Base-by-base conservation (phyloP, 2,113 vertebrate species). In the Cyphomyrus plagiostoma region DNA sequence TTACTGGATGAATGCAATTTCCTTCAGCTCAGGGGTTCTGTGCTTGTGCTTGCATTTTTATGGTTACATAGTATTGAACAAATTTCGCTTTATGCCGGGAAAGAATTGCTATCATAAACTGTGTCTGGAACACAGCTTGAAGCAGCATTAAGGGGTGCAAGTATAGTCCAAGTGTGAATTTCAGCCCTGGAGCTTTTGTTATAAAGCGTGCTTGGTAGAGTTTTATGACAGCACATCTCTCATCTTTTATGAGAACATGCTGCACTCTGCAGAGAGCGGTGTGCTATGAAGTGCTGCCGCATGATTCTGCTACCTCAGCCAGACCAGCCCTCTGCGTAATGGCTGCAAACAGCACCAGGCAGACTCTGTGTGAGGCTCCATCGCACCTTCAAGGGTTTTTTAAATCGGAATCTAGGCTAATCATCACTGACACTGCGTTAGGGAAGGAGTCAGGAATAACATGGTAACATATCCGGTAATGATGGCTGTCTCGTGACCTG, bases 61-160 rank as follows among this genome's bases (percentile, higher is more conserved):
- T 80, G 74, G 74, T 39, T 80, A 39, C 35, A 42, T 80, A 80
- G 35, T 42, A 80, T 19, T 80, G 15, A 80, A 80, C 13, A 42
- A 15, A 80, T 80, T 80, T 80, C 17, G 5, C 35, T 19, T 80
- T 39, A 42, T 77, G 10, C 35, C 42, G 74, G 30, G 74, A 42
- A 80, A 39, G 74, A 80, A 80, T 42, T 80, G 74, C 74, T 80
- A 80, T 80, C 74, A 80, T 80, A 80, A 80, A 80, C 74, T 17
- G 5, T 80, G 74, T 80, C 74, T 80, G 74, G 74, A 42, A 39
- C 13, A 42, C 74, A 80, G 13, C 35, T 19, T 39, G 74, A 42
- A 80, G 35, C n/a, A 74, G 10, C 9, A 74, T 74, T 74, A 74
- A 30, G 74, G 74, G 74, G 35, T 80, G 35, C 4, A 42, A 35